phyloP scores from a whole-genome alignment of 2,888 invertebrate genomes.

The Pseudoips prasinana region DNA sequence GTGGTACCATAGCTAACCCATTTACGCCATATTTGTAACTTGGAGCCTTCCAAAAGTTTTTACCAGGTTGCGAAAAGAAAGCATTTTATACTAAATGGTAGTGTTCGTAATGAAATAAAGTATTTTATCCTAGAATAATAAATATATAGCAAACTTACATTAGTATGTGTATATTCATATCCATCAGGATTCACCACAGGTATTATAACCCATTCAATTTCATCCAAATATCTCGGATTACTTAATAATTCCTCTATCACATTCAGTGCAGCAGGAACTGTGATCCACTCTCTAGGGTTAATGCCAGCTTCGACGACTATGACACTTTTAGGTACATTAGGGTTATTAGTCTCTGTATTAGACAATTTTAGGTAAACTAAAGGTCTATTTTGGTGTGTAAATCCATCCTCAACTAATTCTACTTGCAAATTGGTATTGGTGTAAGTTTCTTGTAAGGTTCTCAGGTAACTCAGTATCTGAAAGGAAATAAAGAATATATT shows the following conservation, averaged over 20 bases:
- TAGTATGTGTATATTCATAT: slow-evolving; percentile 84
- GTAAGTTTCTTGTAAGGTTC: slow-evolving; percentile 35
- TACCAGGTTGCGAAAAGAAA: no score
- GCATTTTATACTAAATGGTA: no score
- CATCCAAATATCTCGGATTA: slow-evolving; percentile 68
- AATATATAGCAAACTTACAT: no score
- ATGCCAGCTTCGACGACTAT: slow-evolving; percentile 83
- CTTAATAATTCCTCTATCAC: slow-evolving; percentile 82
- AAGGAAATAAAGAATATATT: slow-evolving; percentile 26
- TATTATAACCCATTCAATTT: slow-evolving; percentile 85
- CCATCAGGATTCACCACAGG: slow-evolving; percentile 89
- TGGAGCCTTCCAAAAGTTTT: slow-evolving; percentile 58
- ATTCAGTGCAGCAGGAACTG: slow-evolving; percentile 84
- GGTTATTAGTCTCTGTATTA: slow-evolving; percentile 27
- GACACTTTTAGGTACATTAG: slow-evolving; percentile 62
- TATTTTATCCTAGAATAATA: no score
- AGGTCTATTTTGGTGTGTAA: slow-evolving; percentile 49
- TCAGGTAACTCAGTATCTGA: slow-evolving; percentile 55
- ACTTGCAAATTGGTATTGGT: slow-evolving; percentile 35
- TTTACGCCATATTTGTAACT: slow-evolving; percentile 41
- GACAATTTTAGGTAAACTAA: slow-evolving; percentile 75
- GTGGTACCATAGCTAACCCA: slow-evolving; percentile 61
- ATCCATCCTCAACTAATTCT: slow-evolving; percentile 46
- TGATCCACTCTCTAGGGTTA: slow-evolving; percentile 87
- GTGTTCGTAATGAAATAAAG: no score